Conservation (phyloP, 2,113 vertebrate species). For the Takifugu bimaculatus region DNA sequence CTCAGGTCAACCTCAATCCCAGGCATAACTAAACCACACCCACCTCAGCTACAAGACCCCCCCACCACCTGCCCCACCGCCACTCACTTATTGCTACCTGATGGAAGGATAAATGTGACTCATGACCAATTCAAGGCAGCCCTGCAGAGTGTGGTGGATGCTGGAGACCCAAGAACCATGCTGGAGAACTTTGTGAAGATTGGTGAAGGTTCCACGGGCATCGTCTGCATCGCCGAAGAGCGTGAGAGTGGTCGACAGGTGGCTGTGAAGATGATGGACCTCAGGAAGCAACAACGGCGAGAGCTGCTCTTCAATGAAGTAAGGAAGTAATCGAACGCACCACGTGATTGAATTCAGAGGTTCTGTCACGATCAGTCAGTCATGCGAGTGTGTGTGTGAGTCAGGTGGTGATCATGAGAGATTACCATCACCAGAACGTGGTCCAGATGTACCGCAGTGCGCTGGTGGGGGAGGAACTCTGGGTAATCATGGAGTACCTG, state of each 20-base stretch:
- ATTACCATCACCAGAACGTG: slow-evolving; percentile 86
- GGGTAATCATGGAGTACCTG: slow-evolving; percentile 96
- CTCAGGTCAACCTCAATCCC: slow-evolving; percentile 6
- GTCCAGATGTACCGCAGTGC: slow-evolving; percentile 94
- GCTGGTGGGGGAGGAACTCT: slow-evolving; percentile 90
- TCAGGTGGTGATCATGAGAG: slow-evolving; percentile 94
- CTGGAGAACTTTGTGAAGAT: slow-evolving; percentile 92
- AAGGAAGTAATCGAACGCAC: too few species aligned
- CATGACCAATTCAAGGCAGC: slow-evolving; percentile 90
- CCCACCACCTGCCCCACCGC: slow-evolving; percentile 69
- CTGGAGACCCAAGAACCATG: slow-evolving; percentile 79
- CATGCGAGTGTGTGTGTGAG: not conserved
- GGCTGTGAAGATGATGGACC: slow-evolving; percentile 95
- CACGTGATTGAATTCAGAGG: too few species aligned
- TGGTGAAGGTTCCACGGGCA: slow-evolving; percentile 89
- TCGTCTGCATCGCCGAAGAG: slow-evolving; percentile 87
- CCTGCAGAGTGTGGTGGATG: slow-evolving; percentile 89
- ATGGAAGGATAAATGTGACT: slow-evolving; percentile 71
- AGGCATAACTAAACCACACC: not conserved
- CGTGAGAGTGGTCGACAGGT: slow-evolving; percentile 85
- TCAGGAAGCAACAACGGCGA: slow-evolving; percentile 87
- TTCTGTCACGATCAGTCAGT: too few species aligned
- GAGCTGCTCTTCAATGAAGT: slow-evolving; percentile 96
- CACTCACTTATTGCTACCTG: slow-evolving; percentile 24
- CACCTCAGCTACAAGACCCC: slow-evolving; percentile 34